Base-by-base conservation (phyloP, 1,140 invertebrate species). In the Pissodes strobi region DNA sequence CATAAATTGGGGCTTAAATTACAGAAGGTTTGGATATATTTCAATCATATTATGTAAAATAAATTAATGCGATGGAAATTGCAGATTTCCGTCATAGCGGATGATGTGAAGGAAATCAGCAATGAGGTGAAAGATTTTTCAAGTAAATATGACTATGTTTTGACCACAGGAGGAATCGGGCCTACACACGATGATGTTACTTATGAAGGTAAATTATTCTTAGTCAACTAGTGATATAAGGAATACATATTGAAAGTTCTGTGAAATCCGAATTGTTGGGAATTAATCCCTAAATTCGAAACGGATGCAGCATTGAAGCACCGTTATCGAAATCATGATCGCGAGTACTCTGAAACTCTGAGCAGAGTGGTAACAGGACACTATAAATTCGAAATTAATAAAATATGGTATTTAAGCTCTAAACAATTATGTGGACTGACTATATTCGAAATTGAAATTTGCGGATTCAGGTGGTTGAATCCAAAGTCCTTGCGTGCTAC, bases 131-230 rank as follows among this genome's bases (percentile, higher is more conserved):
- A 74, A 45, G 56, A 82, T 37, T 90, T 90, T 77, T 90, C 89
- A 4, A 70, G 79, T 19, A 78, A 71, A 49, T 86, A 81, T 69
- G 79, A 79, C 39, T 80, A 88, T 80, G 90, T 94, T 25, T 82
- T 93, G 38, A 92, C 91, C 1, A 85, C 88, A 2, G 91, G 91
- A 39, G 91, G 91, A 25, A 87, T 94, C 69, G 92, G 91, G 18
- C 90, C 91, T 3, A 93, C 92, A 37, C 91, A 94, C 76, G 91
- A 94, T 79, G 92, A 94, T 79, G 79, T 91, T 60, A 93, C 91
- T 15, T 93, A 89, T 79, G 85, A 88, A 82, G 90, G 87, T 80
- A 57, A 30, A n/a, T n/a, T 45, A 21, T 34, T 17, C 15, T 37
- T n/a, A 41, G 46, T 39, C 25, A 64, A 27, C 21, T 57, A 60